Evolutionary conservation across 2,888 invertebrate genomes (phyloP).

Genomic region (Amphipoea oculea): DNA sequence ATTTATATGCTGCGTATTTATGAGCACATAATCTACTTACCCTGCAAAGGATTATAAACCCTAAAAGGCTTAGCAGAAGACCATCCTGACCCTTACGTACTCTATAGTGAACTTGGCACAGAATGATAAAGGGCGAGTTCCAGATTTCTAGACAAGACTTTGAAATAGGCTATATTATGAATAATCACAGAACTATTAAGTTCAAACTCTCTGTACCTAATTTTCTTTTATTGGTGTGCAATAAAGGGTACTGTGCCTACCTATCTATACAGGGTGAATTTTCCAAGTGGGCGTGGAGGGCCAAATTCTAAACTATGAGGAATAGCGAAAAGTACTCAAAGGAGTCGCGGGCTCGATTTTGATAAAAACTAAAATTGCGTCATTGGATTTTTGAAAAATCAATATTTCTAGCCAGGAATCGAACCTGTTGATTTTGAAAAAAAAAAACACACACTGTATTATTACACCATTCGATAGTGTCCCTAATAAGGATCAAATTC

Average conservation of each 20-base stretch:
- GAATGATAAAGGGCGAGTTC: neutral
- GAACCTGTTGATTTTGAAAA: no score
- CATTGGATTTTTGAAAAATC: no score
- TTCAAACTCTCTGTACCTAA: neutral
- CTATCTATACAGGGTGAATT: no score
- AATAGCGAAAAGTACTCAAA: no score
- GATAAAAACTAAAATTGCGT: no score
- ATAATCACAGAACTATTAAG: neutral
- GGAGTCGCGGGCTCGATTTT: no score
- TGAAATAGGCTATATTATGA: neutral
- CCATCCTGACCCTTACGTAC: neutral
- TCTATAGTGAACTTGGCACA: slow-evolving; percentile 17
- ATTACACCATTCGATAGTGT: no score
- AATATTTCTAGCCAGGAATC: no score
- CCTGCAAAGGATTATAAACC: slow-evolving; percentile 31
- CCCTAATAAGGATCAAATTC: no score
- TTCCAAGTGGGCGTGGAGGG: no score
- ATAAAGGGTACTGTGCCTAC: neutral
- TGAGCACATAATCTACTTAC: neutral
- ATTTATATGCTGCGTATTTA: neutral
- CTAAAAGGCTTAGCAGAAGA: slow-evolving; percentile 11
- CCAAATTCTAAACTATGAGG: no score
- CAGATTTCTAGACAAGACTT: neutral
- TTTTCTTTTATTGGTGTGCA: neutral
- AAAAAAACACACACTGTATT: no score